Conservation (phyloP, 1,140 invertebrate species). For the Drosophila tristis region DNA sequence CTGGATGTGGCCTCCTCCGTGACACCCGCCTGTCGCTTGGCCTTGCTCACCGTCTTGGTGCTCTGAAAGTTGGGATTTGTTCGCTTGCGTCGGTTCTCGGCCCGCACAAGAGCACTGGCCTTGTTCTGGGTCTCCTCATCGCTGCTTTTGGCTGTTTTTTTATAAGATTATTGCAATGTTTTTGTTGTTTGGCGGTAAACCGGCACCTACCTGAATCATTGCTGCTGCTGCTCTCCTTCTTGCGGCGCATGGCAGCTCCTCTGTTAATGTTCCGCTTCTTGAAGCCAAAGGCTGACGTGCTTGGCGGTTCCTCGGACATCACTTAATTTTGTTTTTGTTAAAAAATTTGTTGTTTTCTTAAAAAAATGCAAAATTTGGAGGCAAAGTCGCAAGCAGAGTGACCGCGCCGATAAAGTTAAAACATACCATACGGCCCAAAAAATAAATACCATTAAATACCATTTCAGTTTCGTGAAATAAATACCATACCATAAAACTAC, state of each 20-base stretch:
- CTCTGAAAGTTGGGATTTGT: conserved; percentile 87
- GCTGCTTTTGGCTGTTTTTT: conserved; percentile 56
- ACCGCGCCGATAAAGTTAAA: too few species aligned
- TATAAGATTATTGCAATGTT: neutral
- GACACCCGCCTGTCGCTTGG: conserved; percentile 68
- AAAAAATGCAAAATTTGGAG: too few species aligned
- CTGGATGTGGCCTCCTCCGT: conserved; percentile 37
- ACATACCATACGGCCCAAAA: too few species aligned
- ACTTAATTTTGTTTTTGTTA: too few species aligned
- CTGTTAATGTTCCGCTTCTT: conserved; percentile 76
- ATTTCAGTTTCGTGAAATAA: too few species aligned
- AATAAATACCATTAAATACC: too few species aligned
- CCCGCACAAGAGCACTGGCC: conserved; percentile 85
- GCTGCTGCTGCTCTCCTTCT: conserved; percentile 65
- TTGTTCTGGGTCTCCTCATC: conserved; percentile 63
- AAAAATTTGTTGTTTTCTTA: too few species aligned
- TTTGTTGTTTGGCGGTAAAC: conserved; percentile 27
- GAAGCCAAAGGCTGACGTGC: conserved; percentile 67
- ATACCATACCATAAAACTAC: too few species aligned
- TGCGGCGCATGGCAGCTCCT: conserved; percentile 60
- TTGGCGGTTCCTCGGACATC: conserved; percentile 70
- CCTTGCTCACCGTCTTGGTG: conserved; percentile 83
- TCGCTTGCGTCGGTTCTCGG: conserved; percentile 85
- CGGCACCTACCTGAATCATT: conserved; percentile 58
- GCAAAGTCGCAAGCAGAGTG: too few species aligned